These are phyloP conservation scores for Linnaemya vulpina DNA, from an alignment of 2,888 invertebrate genomes.

Conservation along the genomic window DNA sequence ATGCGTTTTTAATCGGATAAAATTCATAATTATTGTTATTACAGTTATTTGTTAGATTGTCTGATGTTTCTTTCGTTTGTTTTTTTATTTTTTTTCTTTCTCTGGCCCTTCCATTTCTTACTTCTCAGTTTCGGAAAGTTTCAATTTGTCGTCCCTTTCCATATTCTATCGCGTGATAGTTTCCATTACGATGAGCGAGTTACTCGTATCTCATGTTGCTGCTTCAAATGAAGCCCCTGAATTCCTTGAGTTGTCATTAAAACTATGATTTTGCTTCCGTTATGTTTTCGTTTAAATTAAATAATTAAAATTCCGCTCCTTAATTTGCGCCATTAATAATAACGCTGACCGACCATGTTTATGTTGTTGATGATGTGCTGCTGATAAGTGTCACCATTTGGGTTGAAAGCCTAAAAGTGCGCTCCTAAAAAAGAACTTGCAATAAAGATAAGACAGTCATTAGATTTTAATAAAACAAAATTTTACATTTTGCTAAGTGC, in stretches of 20 bases:
- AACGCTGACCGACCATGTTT: constrained; percentile 21
- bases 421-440: neutral
- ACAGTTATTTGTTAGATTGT: constrained; percentile 78
- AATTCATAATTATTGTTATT: constrained; percentile 83
- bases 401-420: constrained; percentile 1
- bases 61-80: no score
- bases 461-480: constrained; percentile 6
- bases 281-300: constrained; percentile 77
- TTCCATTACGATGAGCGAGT: constrained; percentile 80
- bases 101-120: neutral
- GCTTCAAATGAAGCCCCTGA: constrained; percentile 15
- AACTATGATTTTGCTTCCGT: constrained; percentile 66
- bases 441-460: constrained; percentile 39
- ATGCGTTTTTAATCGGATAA: constrained; percentile 81
- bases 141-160: neutral
- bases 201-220: constrained; percentile 76
- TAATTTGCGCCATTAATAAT: constrained; percentile 81
- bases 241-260: constrained; percentile 47
- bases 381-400: constrained; percentile 68
- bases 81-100: no score
- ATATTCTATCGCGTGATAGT: constrained; percentile 78
- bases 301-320: constrained; percentile 83
- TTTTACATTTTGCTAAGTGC: neutral
- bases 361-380: constrained; percentile 39
- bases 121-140: neutral